Conservation (phyloP, 2,888 invertebrate species). For the Spodoptera littoralis region DNA sequence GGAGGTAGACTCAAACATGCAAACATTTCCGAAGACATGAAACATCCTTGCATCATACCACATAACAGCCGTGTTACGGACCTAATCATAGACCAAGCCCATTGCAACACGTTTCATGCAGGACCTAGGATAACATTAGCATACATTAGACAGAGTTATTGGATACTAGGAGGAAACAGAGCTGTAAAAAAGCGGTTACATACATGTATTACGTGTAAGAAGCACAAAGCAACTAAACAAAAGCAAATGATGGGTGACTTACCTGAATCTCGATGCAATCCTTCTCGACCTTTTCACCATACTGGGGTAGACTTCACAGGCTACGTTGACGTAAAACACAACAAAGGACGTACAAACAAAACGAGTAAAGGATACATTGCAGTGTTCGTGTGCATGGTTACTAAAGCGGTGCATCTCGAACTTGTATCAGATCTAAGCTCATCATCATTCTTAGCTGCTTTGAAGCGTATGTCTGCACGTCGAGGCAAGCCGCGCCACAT, state of each 20-base stretch:
- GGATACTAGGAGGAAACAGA: background rate
- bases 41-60: slow-evolving; percentile 16
- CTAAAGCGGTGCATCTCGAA: slow-evolving; percentile 35
- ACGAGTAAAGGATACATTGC: slow-evolving; percentile 26
- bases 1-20: slow-evolving; percentile 15
- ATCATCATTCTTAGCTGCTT: slow-evolving; percentile 33
- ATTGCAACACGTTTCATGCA: slow-evolving; percentile 9
- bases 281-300: no score
- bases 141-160: background rate
- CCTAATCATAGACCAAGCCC: slow-evolving; percentile 6
- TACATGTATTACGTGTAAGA: background rate
- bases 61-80: background rate
- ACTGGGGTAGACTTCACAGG: no score
- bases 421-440: slow-evolving; percentile 33
- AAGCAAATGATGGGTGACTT: no score
- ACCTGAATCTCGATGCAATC: no score
- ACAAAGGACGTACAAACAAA: no score
- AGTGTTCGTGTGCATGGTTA: slow-evolving; percentile 21
- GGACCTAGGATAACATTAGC: slow-evolving; percentile 8
- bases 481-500: slow-evolving; percentile 27
- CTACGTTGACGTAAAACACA: no score
- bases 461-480: slow-evolving; percentile 22
- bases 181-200: background rate
- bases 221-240: no score
- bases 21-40: background rate